Conservation (phyloP, 2,797 vertebrate genomes). For the Helostoma temminkii region DNA sequence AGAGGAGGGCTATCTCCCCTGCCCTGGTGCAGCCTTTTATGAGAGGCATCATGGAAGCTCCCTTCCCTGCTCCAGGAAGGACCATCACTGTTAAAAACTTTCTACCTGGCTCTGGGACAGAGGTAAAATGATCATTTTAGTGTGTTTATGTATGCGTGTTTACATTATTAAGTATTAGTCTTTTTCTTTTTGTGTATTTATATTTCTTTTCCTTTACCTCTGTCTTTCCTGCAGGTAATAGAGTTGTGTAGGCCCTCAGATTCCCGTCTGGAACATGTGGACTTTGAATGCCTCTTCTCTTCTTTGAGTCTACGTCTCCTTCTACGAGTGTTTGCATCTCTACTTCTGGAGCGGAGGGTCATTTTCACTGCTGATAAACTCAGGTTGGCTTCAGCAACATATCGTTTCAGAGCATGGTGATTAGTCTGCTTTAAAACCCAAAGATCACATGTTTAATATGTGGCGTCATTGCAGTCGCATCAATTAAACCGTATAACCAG, state of each 20-base stretch:
- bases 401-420: background rate
- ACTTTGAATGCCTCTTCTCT: conserved; percentile 95
- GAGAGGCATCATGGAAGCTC: conserved; percentile 98
- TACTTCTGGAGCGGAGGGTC: conserved; percentile 95
- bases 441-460: background rate
- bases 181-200: background rate
- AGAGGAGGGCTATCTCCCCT: conserved; percentile 94
- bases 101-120: conserved; percentile 96
- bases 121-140: conserved; percentile 82
- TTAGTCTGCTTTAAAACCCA: background rate
- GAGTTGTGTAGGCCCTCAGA: conserved; percentile 94
- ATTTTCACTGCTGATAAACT: conserved; percentile 98
- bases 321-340: conserved; percentile 94
- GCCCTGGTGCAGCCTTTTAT: conserved; percentile 98
- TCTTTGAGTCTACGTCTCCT: conserved; percentile 94
- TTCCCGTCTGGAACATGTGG: conserved; percentile 96
- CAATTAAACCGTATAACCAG: conserved; percentile 2
- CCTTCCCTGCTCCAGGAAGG: conserved; percentile 95
- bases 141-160: background rate
- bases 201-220: background rate
- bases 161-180: background rate
- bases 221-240: conserved; percentile 85
- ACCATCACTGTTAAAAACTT: conserved; percentile 97
- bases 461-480: background rate
- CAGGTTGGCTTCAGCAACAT: conserved; percentile 82